Percentiles rank a stretch among this genome's conserved stretches.
Conservation (phyloP, 2,888 invertebrate species). For the Leuctra nigra region DNA sequence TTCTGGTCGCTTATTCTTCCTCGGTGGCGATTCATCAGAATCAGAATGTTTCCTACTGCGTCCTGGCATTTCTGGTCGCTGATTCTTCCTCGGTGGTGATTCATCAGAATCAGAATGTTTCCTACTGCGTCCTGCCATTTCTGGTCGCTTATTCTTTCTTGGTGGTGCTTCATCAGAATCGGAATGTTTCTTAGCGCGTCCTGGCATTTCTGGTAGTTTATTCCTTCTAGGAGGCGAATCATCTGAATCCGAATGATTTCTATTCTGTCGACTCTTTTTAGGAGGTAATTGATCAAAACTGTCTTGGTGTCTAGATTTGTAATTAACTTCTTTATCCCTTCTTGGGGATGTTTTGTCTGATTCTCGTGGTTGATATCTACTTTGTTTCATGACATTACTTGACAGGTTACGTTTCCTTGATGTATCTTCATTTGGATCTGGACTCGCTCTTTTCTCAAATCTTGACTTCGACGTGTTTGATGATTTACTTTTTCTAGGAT, state of each 20-base stretch:
- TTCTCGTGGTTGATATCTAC: too few species aligned
- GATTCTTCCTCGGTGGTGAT: constrained; percentile 23
- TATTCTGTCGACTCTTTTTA: constrained; percentile 22
- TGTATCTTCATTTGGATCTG: too few species aligned
- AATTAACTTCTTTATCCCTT: constrained; percentile 27
- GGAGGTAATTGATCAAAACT: constrained; percentile 20
- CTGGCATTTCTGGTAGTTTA: background rate
- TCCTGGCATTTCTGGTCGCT: constrained; percentile 28
- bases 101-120: constrained; percentile 22
- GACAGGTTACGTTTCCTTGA: too few species aligned
- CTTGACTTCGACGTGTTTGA: too few species aligned
- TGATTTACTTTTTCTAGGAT: too few species aligned
- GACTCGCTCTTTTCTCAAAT: too few species aligned
- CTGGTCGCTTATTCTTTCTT: constrained; percentile 24
- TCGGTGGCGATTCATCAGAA: constrained; percentile 18
- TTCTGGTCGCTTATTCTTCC: constrained; percentile 29
- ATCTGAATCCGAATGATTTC: constrained; percentile 31
- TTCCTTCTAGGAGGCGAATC: constrained; percentile 31
- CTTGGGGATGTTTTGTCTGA: constrained; percentile 18
- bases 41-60: constrained; percentile 24
- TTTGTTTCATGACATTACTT: too few species aligned
- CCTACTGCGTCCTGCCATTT: background rate
- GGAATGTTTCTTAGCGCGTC: constrained; percentile 18
- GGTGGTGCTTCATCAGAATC: constrained; percentile 34
- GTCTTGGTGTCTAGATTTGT: constrained; percentile 5